Conservation (phyloP, 2,113 vertebrate genomes). For the Crypturellus undulatus region DNA sequence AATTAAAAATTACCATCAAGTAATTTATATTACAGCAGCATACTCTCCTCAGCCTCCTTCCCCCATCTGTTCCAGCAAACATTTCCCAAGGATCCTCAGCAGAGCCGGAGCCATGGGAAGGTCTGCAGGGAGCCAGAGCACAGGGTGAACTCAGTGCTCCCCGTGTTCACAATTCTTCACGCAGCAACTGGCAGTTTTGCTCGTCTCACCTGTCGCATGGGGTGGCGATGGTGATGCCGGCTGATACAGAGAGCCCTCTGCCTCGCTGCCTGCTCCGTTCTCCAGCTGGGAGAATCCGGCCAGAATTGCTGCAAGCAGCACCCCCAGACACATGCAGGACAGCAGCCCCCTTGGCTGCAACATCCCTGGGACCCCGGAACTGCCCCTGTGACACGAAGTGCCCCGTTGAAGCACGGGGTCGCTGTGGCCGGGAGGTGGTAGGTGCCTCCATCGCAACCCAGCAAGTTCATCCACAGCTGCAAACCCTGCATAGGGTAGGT, state of each 20-base stretch:
- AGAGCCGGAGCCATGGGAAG: neutral
- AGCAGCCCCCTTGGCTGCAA: neutral
- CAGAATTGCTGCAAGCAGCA: neutral
- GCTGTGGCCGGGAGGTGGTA: neutral
- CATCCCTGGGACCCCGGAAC: neutral
- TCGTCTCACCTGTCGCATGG: neutral
- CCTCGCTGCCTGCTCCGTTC: neutral
- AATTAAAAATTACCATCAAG: conserved; percentile 28
- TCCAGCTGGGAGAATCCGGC: neutral
- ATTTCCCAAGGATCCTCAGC: neutral
- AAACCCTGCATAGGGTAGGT: neutral
- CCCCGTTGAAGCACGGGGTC: neutral
- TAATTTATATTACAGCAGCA: conserved; percentile 1
- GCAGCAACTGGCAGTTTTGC: neutral
- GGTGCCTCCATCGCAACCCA: neutral
- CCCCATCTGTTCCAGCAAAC: neutral
- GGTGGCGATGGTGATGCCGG: neutral
- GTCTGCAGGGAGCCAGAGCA: neutral
- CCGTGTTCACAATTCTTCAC: neutral
- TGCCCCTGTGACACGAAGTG: neutral
- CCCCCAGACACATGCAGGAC: neutral
- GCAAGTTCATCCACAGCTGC: neutral
- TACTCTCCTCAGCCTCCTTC: neutral
- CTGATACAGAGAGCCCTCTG: neutral
- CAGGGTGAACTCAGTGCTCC: neutral